Conservation (phyloP, 35 echinoderm and acorn worm species). For the Hemicentrotus pulcherrimus region DNA sequence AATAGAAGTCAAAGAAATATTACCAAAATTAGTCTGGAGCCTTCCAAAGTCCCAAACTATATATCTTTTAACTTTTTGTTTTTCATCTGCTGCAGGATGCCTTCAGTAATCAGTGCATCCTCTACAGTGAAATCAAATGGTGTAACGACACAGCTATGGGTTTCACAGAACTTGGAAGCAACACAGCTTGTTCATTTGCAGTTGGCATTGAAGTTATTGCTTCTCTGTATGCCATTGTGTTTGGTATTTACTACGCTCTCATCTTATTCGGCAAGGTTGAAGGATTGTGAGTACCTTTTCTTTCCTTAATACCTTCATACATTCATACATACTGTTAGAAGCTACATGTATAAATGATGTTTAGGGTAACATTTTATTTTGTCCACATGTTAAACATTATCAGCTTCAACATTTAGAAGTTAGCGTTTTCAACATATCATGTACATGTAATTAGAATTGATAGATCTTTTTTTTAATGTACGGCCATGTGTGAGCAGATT, state of each 20-base stretch:
- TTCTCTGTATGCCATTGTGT: background rate
- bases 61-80: background rate
- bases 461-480: background rate
- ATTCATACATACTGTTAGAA: background rate
- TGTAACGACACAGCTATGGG: constrained; percentile 46
- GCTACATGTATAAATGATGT: too few species aligned
- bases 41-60: too few species aligned
- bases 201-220: constrained; percentile 10
- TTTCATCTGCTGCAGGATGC: background rate
- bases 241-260: constrained; percentile 39
- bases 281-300: constrained; percentile 4
- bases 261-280: background rate
- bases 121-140: constrained; percentile 39
- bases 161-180: constrained; percentile 35
- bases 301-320: background rate
- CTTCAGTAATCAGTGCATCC: constrained; percentile 9
- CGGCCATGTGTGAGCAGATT: background rate
- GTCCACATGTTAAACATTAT: too few species aligned
- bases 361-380: too few species aligned
- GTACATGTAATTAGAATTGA: background rate
- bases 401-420: too few species aligned
- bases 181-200: constrained; percentile 35
- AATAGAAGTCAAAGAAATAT: too few species aligned
- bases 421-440: background rate
- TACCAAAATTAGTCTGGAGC: too few species aligned